Conservation (phyloP, 2,888 invertebrate genomes). For the Byasa hedistus region DNA sequence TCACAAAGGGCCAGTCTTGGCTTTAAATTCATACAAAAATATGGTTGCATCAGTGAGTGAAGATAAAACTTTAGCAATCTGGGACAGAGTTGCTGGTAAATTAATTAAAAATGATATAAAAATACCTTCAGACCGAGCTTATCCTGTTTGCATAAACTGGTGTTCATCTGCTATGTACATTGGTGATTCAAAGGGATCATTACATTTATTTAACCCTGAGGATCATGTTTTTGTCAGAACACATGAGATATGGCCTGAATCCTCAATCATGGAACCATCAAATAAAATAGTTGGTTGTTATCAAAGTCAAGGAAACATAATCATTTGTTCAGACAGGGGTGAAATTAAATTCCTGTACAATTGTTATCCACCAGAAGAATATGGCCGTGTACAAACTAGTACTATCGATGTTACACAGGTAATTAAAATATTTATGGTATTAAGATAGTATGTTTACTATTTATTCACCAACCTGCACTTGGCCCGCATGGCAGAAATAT, state of each 20-base stretch:
- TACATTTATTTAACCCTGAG: conserved; percentile 68
- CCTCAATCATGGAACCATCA: conserved; percentile 54
- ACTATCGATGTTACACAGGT: conserved; percentile 73
- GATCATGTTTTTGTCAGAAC: conserved; percentile 51
- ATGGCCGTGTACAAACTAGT: conserved; percentile 54
- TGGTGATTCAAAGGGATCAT: conserved; percentile 68
- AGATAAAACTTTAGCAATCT: conserved; percentile 78
- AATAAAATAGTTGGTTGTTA: conserved; percentile 68
- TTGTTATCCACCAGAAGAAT: conserved; percentile 65
- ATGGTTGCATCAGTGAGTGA: conserved; percentile 80
- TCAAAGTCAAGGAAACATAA: conserved; percentile 64
- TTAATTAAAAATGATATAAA: conserved; percentile 59
- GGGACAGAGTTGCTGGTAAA: conserved; percentile 77
- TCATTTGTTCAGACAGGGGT: conserved; percentile 70
- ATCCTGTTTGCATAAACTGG: conserved; percentile 70
- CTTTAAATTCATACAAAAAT: conserved; percentile 57
- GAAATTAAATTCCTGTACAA: conserved; percentile 73
- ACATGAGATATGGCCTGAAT: conserved; percentile 64
- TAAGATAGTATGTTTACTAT: neutral
- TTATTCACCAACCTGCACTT: no score
- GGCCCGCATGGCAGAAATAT: no score
- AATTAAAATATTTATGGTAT: conserved; percentile 21
- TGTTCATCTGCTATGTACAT: conserved; percentile 63
- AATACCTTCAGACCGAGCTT: conserved; percentile 62
- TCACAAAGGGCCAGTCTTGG: conserved; percentile 77